A percentile compares a stretch with the other conserved stretches of the same genome.
Evolutionary conservation across 2,888 invertebrate species (phyloP).

Genomic region (Phanerotoma sp.): DNA sequence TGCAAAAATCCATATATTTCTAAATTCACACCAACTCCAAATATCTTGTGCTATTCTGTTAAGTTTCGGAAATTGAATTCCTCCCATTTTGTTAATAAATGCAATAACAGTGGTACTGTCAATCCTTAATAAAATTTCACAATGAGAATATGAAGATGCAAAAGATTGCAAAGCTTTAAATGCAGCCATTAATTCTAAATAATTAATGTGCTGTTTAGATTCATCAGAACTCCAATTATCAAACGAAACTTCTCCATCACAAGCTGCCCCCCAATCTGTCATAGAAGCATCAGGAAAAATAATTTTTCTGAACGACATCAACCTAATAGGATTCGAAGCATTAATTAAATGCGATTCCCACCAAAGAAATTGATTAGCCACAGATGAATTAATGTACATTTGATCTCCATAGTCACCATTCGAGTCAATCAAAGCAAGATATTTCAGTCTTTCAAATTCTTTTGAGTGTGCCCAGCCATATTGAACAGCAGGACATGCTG

Average conservation of each 20-base stretch:
- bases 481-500: conserved; percentile 35
- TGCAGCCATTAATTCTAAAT: conserved; percentile 13
- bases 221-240: conserved; percentile 2
- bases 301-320: not conserved
- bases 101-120: conserved; percentile 22
- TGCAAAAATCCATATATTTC: conserved; percentile 19
- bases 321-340: conserved; percentile 3
- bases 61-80: conserved; percentile 5
- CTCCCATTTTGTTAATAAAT: conserved; percentile 24
- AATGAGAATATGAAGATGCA: not conserved
- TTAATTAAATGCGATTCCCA: not conserved
- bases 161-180: conserved; percentile 14
- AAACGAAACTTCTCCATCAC: not conserved
- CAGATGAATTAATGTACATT: not conserved
- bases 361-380: not conserved
- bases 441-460: conserved; percentile 25
- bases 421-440: conserved; percentile 5
- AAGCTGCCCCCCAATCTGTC: conserved; percentile 1
- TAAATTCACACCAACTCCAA: conserved; percentile 18
- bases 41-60: conserved; percentile 13
- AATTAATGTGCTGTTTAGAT: conserved; percentile 11
- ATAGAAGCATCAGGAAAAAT: conserved; percentile 8
- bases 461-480: conserved; percentile 35
- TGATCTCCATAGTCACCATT: not conserved
- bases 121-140: conserved; percentile 5